Conservation (phyloP, 2,888 invertebrate genomes). For the Malthinus flaveolus region DNA sequence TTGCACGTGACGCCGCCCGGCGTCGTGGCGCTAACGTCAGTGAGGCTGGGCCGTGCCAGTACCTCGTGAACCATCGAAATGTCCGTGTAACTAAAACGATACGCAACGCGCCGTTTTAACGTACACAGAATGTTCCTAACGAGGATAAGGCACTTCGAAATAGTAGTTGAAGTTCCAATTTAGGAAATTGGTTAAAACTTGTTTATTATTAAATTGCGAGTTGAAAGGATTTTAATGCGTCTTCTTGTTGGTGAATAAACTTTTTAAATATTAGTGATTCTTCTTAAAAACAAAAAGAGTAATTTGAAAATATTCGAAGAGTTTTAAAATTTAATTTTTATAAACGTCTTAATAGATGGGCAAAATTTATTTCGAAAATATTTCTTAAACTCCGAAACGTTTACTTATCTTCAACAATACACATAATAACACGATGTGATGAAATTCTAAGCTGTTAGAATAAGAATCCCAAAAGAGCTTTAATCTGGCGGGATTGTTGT, state of each 20-base stretch:
- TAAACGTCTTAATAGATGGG: too few species aligned
- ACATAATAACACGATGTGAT: slow-evolving; percentile 19
- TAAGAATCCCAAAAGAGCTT: slow-evolving; percentile 15
- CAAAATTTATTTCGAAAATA: background rate
- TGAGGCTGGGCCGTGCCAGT: slow-evolving; percentile 48
- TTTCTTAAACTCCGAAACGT: too few species aligned
- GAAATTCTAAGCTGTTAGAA: slow-evolving; percentile 19
- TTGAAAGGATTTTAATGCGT: background rate
- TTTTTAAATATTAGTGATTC: slow-evolving; percentile 1
- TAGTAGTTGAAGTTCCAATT: background rate
- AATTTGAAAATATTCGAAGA: slow-evolving; percentile 1
- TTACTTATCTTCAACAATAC: background rate
- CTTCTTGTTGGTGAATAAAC: background rate
- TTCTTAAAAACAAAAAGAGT: background rate
- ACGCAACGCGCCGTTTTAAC: background rate
- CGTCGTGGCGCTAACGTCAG: slow-evolving; percentile 43
- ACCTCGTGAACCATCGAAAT: slow-evolving; percentile 42
- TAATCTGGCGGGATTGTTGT: slow-evolving; percentile 17
- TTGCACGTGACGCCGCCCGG: slow-evolving; percentile 39
- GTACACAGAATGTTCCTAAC: slow-evolving; percentile 1
- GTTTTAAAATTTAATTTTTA: background rate
- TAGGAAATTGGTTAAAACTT: slow-evolving; percentile 1
- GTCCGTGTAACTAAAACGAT: slow-evolving; percentile 33
- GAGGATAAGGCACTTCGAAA: background rate
- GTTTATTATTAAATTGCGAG: background rate